These are phyloP conservation scores for Hirtodrosophila trivittata DNA, from an alignment of 2,888 invertebrate genomes.

Conservation along the genomic window DNA sequence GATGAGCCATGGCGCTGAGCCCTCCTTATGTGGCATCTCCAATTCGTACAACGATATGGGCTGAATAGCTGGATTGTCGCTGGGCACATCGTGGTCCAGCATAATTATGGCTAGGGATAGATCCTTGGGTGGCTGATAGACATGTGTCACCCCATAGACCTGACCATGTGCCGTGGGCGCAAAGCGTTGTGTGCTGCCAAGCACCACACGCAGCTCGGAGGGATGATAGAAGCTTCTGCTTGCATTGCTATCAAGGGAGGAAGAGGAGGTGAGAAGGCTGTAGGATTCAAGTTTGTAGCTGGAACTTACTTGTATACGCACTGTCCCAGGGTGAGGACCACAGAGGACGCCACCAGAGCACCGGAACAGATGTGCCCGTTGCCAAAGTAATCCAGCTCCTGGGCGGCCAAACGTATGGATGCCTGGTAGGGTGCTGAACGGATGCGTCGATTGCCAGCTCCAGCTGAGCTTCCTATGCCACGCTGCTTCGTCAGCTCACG, in stretches of 20 bases:
- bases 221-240: slow-evolving; percentile 71
- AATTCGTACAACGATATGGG: slow-evolving; percentile 59
- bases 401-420: slow-evolving; percentile 75
- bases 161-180: slow-evolving; percentile 55
- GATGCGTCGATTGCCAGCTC: background rate
- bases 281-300: slow-evolving; percentile 32
- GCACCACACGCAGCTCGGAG: slow-evolving; percentile 74
- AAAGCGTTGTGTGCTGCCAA: slow-evolving; percentile 73
- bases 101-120: slow-evolving; percentile 76
- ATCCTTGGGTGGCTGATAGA: slow-evolving; percentile 63
- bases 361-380: slow-evolving; percentile 82
- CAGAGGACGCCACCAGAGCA: slow-evolving; percentile 76
- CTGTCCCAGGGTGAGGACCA: slow-evolving; percentile 77
- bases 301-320: slow-evolving; percentile 80
- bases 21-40: background rate
- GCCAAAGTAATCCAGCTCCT: slow-evolving; percentile 71
- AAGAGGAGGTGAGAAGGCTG: background rate
- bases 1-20: slow-evolving; percentile 28
- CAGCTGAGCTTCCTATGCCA: slow-evolving; percentile 24
- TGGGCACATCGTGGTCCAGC: slow-evolving; percentile 74
- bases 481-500: slow-evolving; percentile 50
- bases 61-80: slow-evolving; percentile 57
- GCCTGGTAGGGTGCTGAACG: slow-evolving; percentile 71
- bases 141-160: slow-evolving; percentile 74
- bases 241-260: slow-evolving; percentile 26